Conservation (phyloP, 2,888 invertebrate species). For the Oscheius sp. region DNA sequence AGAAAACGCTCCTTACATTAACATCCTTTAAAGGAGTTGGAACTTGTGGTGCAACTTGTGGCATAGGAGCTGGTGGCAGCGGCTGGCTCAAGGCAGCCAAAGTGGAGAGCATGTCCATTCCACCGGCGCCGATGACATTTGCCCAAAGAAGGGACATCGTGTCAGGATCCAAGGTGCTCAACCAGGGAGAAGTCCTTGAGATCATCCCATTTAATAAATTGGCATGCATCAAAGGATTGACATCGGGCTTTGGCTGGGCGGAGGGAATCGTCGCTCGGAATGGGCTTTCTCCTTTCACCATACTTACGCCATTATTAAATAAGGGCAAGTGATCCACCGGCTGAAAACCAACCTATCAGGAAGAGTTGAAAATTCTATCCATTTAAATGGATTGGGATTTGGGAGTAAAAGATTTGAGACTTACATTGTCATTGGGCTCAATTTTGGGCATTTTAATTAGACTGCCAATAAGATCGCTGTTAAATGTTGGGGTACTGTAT, state of each 20-base stretch:
- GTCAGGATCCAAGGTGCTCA: constrained; percentile 43
- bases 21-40: constrained; percentile 18
- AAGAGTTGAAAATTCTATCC: neutral
- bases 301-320: constrained; percentile 49
- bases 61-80: constrained; percentile 14
- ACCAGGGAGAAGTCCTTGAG: constrained; percentile 26
- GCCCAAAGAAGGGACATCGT: constrained; percentile 55
- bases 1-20: constrained; percentile 7
- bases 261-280: constrained; percentile 46
- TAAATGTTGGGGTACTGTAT: constrained; percentile 43
- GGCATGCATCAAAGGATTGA: constrained; percentile 47
- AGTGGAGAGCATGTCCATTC: constrained; percentile 52
- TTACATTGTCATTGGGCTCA: constrained; percentile 33
- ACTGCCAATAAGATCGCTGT: constrained; percentile 32
- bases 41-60: constrained; percentile 10
- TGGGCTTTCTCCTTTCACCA: constrained; percentile 55
- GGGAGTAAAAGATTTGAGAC: too few relatives aligned
- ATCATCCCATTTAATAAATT: constrained; percentile 45
- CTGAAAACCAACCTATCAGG: constrained; percentile 6
- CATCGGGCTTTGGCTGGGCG: constrained; percentile 43
- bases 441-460: constrained; percentile 44
- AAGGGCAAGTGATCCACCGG: constrained; percentile 43
- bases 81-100: constrained; percentile 46
- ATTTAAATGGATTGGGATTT: too few relatives aligned
- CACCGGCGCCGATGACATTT: constrained; percentile 47